Evolutionary conservation across 2,113 vertebrate species (phyloP), one percentile per base, ranked within the genome.

Genomic region (Oreochromis spilurus): DNA sequence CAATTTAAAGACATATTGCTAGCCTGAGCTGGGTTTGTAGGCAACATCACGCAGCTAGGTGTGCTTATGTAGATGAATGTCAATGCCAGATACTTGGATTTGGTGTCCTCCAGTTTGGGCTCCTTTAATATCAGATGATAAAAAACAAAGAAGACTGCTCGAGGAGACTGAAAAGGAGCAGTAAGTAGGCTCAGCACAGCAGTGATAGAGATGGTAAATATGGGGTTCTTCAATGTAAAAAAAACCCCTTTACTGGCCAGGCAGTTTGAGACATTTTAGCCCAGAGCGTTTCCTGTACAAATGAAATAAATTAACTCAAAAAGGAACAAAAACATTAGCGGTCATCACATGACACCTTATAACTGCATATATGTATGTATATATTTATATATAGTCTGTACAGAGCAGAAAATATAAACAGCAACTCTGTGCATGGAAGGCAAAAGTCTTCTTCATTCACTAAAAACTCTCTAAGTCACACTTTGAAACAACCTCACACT

Each of bases 311-410:
- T 92, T 87, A 89, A 90, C 45, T 54, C 21, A 91, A 53, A 77
- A 57, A 89, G n/a, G 24, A 83, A 78, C 34, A 84, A 40, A 52
- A 70, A 78, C 45, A 50, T 60, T 6, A 75, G 10, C 16, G 65
- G 79, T 87, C 58, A 84, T 87, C 65, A 82, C 31, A 80, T 85
- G 52, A 93, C 77, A 55, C 7, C 36, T 80, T 78, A 62, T 21
- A 81, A 45, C 43, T 29, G 67, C 54, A 86, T 83, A 60, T 60
- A 55, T 84, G 81, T 53, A 60, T 80, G 58, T 43, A 86, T 65
- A 91, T 83, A 82, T 84, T 82, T 89, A 86, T 95, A 89, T 86
- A 83, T 65, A 79, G 50, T 62, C 86, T 93, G 45, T 92, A 95
- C 93, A 94, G 10, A 84, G 53, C 84, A 77, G 54, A 80, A 91